Base-by-base conservation (phyloP, 1,140 invertebrate genomes). In the Drosophila obscura region DNA sequence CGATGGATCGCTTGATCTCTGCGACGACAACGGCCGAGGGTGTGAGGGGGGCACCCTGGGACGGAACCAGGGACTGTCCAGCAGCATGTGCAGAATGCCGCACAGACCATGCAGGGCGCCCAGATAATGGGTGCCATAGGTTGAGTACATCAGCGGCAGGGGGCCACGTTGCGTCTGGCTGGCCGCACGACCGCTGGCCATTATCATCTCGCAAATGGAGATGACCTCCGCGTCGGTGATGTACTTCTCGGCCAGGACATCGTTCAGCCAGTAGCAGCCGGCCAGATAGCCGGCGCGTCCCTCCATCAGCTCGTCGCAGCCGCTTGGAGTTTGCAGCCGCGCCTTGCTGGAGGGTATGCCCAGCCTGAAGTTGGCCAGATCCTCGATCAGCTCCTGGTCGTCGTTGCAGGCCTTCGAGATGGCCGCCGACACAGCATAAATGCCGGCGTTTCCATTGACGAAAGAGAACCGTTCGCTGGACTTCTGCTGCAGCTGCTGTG, bases 291-390 rank as follows among this genome's bases (percentile, higher is more conserved):
- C 96, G 43, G 96, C 94, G 64, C 96, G 93, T 0, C 96, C 97
- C 5, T 97, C 96, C 77, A 97, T 95, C 16, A 97, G 92, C 90
- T 97, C 97, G 92, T 97, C 96, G 28, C 95, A 95, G 22, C 96
- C 96, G 92, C 93, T 94, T 71, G 93, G 93, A 22, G 95, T 92
- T 46, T 88, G 83, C 73, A 88, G 71, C 0, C 93, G 91, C 59
- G 94, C 94, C 66, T 92, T 93, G 67, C 93, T 93, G 2, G 91
- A 78, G 15, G 92, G 77, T 22, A 91, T 85, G 50, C 91, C 91
- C 9, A 79, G 73, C 64, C 82, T 77, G 44, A 94, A 91, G 68
- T 93, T 92, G 13, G 90, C 82, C 31, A 93, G 67, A 45, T 93
- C 93, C 44, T 93, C 92, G 56, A 93, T 93, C 15, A 95, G 65